Percentiles rank a stretch among this genome's conserved stretches.
phyloP scores from a whole-genome alignment of 2,797 vertebrate genomes.

The Oreortyx pictus region DNA sequence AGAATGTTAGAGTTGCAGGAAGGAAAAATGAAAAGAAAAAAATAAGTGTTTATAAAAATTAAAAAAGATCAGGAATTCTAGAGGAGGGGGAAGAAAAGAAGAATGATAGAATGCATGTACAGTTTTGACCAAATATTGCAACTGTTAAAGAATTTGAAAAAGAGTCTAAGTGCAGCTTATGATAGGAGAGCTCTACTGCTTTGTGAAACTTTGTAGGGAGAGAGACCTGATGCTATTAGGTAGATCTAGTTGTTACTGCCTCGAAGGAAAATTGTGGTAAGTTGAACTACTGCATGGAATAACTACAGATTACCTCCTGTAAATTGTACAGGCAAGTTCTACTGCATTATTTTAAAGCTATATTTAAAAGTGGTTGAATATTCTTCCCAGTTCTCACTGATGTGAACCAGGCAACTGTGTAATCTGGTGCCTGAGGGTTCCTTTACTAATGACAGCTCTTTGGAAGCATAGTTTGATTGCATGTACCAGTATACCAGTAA shows the following conservation, averaged over 20 bases:
- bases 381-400: conserved; percentile 13
- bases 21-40: not conserved
- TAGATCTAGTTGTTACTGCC: conserved; percentile 10
- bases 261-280: not conserved
- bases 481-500: not conserved
- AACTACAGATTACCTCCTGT: not conserved
- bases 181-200: conserved; percentile 10
- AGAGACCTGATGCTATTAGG: not conserved
- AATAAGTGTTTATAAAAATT: not conserved
- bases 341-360: conserved; percentile 5
- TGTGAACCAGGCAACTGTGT: conserved; percentile 33
- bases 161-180: not conserved
- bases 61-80: not conserved
- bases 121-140: not conserved
- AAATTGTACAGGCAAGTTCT: conserved; percentile 13
- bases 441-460: conserved; percentile 11
- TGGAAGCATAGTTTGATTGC: not conserved
- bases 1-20: not conserved
- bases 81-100: not conserved
- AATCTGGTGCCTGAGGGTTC: not conserved
- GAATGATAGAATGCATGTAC: not conserved
- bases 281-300: not conserved
- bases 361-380: conserved; percentile 35
- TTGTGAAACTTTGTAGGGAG: conserved; percentile 4
- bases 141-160: not conserved